These are phyloP conservation scores for Drosophila nigrodunni DNA, from an alignment of 1,140 invertebrate species.

Conservation along the genomic window DNA sequence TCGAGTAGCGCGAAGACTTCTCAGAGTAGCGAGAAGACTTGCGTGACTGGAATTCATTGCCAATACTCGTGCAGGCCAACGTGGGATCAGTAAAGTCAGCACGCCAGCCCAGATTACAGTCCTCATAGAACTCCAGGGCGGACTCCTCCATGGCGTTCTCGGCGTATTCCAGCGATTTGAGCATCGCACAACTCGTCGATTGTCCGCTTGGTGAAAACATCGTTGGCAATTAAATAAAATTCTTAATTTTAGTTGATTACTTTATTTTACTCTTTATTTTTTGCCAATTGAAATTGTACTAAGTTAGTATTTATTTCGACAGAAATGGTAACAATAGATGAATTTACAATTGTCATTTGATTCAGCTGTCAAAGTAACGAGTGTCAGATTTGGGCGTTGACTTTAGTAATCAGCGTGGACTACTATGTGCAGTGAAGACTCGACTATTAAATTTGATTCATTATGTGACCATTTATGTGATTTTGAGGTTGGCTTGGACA, in stretches of 20 bases:
- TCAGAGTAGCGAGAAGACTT: background rate
- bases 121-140: conserved; percentile 48
- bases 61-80: conserved; percentile 32
- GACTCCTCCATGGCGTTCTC: conserved; percentile 24
- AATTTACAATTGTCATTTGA: background rate
- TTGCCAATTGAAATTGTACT: background rate
- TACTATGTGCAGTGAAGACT: too few species aligned
- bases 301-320: background rate
- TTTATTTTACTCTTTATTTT: background rate
- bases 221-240: background rate
- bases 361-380: background rate
- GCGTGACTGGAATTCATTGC: conserved; percentile 30
- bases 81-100: conserved; percentile 21
- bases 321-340: background rate
- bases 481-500: too few species aligned
- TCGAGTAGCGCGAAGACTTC: background rate
- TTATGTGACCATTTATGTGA: too few species aligned
- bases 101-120: conserved; percentile 42
- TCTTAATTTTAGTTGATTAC: background rate
- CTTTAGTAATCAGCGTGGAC: too few species aligned
- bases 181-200: background rate
- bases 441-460: too few species aligned
- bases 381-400: too few species aligned
- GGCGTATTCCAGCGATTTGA: background rate
- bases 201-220: background rate